Base-by-base conservation (phyloP, 2,797 vertebrate genomes). In the Eutrigla gurnardus region DNA sequence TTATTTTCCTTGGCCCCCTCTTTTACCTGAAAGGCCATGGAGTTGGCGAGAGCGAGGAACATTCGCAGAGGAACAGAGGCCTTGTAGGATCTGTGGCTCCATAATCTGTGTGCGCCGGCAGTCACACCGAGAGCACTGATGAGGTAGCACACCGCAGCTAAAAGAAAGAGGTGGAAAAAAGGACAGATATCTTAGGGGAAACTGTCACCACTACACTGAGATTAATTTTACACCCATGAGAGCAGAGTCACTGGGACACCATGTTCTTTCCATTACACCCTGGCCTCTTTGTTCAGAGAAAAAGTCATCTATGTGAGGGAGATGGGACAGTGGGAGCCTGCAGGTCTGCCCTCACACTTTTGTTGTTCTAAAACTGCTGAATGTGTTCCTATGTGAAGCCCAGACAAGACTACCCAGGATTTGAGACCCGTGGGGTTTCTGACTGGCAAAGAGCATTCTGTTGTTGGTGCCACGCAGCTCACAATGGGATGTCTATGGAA, bases 41-140 rank as follows among this genome's bases (percentile, higher is more conserved):
- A 97, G 91, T 98, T 98, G 63, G 82, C 92, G 9, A 96, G 45
- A 7, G 96, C 95, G 37, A 99, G 91, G 89, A 98, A 96, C 88
- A 97, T 62, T 60, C 95, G 74, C 70, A 99, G 94, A 18, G 97
- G 97, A 70, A 95, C 70, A 0, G 94, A 93, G 5, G 97, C 97
- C 90, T 97, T 98, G 86, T 97, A 99, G 75, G 96, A 93, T 58
- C 97, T 94, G 88, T 99, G 98, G 80, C 98, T 98, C 97, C 97
- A 99, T 65, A 99, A 95, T 64, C 97, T 96, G 87, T 99, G 98
- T 4, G 95, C 96, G 36, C 97, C 97, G 0, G 97, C 97, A 1
- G 97, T 98, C 75, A 99, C 92, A 6, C 97, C 96, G 47, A 97
- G 90, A 57, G 96, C 96, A 18, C 95, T 96, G 68, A 95, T 0